Percentiles rank a stretch among this genome's conserved stretches.
These are phyloP conservation scores for Mesitornis unicolor DNA, from an alignment of 2,113 vertebrate species.

Conservation along the genomic window DNA sequence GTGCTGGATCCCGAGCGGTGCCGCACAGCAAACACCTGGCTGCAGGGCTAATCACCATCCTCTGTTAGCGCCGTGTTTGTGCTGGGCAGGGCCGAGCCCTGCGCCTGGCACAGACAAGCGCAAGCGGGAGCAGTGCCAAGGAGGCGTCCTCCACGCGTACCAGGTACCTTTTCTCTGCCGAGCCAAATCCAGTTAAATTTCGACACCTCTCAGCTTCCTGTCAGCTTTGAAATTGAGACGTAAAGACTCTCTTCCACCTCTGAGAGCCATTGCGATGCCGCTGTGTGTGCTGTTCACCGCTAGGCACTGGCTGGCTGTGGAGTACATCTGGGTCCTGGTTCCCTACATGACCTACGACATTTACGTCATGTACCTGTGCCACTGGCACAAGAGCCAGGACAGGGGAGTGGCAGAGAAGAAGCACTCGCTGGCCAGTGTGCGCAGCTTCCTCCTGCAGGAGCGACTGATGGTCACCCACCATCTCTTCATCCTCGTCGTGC, in stretches of 20 bases:
- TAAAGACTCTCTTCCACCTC: neutral
- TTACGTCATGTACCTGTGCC: constrained; percentile 94
- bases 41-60: neutral
- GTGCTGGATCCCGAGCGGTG: neutral
- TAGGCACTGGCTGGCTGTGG: constrained; percentile 91
- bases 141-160: neutral
- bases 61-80: neutral
- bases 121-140: neutral
- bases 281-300: constrained; percentile 18
- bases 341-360: constrained; percentile 97
- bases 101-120: constrained; percentile 16
- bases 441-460: constrained; percentile 86
- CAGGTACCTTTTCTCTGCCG: neutral
- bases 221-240: neutral
- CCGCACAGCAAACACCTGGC: neutral
- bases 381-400: constrained; percentile 86
- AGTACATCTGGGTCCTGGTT: constrained; percentile 88
- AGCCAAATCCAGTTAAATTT: neutral
- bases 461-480: constrained; percentile 93
- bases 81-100: neutral
- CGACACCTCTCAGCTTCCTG: neutral
- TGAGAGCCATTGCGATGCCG: fast-evolving
- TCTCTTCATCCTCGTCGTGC: constrained; percentile 85
- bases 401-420: constrained; percentile 73
- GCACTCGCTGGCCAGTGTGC: constrained; percentile 76